Percentiles rank a stretch among this genome's conserved stretches.
Evolutionary conservation across 2,113 vertebrate genomes (phyloP).

Genomic region (Sinocyclocheilus rhinocerous): DNA sequence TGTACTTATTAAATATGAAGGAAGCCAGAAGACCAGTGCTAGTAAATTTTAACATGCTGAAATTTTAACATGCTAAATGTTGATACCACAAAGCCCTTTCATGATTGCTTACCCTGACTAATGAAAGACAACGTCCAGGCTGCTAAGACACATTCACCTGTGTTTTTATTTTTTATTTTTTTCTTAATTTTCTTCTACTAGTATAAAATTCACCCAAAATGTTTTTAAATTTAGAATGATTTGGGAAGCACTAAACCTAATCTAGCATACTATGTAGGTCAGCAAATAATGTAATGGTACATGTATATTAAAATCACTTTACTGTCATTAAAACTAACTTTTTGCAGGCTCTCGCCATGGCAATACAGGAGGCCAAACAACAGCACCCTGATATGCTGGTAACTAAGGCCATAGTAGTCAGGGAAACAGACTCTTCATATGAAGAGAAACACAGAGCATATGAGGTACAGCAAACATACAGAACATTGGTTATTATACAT

Average conservation of each 20-base stretch:
- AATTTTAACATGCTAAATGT: background rate
- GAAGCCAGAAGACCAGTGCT: background rate
- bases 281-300: background rate
- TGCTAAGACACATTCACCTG: background rate
- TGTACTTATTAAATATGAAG: too few relatives aligned
- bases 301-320: background rate
- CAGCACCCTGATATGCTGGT: constrained; percentile 99
- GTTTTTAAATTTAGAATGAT: background rate
- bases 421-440: constrained; percentile 93
- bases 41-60: too few relatives aligned
- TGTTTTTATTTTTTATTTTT: background rate
- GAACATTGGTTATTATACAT: background rate
- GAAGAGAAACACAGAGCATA: constrained; percentile 87
- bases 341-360: constrained; percentile 90
- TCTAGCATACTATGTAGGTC: background rate
- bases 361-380: constrained; percentile 97
- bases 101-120: background rate
- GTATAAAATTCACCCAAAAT: background rate
- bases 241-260: background rate
- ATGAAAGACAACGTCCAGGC: background rate
- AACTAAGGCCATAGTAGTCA: constrained; percentile 98
- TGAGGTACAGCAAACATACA: constrained; percentile 75
- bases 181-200: background rate
- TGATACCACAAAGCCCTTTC: background rate
- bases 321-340: background rate